These are phyloP conservation scores for Brachionus plicatilis DNA, from an alignment of 1,140 invertebrate genomes.

Conservation along the genomic window DNA sequence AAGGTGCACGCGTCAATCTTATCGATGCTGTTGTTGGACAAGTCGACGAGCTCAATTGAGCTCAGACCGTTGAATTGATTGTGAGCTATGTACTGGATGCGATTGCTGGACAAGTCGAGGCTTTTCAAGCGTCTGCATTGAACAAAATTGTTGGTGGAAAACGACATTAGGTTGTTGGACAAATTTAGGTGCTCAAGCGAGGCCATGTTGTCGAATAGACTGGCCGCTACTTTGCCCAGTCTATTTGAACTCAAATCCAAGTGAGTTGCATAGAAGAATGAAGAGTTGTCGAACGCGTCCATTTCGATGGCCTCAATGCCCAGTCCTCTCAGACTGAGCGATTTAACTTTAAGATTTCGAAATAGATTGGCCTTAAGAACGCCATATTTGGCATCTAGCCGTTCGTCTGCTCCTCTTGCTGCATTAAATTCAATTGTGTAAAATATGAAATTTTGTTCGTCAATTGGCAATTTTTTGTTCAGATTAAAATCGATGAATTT, in stretches of 20 bases:
- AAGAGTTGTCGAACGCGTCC: background rate
- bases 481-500: background rate
- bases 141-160: background rate
- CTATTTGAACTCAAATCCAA: background rate
- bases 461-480: background rate
- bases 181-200: background rate
- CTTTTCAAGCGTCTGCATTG: background rate
- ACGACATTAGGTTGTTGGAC: background rate
- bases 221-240: background rate
- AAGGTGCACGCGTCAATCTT: background rate
- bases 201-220: background rate
- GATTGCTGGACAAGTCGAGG: background rate
- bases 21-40: background rate
- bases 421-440: background rate
- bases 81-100: background rate
- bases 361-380: background rate
- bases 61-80: background rate
- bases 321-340: background rate
- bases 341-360: background rate
- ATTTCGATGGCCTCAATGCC: background rate
- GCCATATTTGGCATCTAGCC: background rate
- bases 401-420: too few species aligned
- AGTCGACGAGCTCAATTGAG: background rate
- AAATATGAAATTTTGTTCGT: conserved; percentile 7
- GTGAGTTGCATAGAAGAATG: background rate